phyloP scores from a whole-genome alignment of 2,113 vertebrate species.

The Eupsittula cactorum region DNA sequence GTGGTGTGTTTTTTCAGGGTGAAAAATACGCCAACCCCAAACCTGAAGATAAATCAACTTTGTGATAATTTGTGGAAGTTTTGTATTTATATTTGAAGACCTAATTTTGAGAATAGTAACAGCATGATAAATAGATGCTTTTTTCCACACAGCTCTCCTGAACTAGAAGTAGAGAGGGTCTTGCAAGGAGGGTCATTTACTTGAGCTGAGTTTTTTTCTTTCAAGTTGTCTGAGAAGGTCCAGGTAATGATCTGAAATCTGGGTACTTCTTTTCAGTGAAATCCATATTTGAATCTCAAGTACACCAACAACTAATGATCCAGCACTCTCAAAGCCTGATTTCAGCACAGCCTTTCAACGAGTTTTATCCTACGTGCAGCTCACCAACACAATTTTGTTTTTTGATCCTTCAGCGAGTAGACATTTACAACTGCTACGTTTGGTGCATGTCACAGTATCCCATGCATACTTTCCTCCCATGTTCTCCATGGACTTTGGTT shows the following conservation, averaged over 20 bases:
- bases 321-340: not conserved
- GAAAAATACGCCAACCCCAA: not conserved
- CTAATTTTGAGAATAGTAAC: not conserved
- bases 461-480: accelerated
- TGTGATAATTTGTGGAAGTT: not conserved
- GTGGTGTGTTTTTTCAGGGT: not conserved
- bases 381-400: not conserved
- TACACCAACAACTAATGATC: not conserved
- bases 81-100: not conserved
- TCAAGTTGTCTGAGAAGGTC: not conserved
- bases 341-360: not conserved
- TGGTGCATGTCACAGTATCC: accelerated
- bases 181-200: not conserved
- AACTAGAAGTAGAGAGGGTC: not conserved
- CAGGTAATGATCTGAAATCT: not conserved
- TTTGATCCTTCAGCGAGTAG: not conserved
- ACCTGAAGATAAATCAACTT: not conserved
- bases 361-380: not conserved
- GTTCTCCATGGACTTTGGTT: accelerated
- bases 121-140: not conserved
- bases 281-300: not conserved
- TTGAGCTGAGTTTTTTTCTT: not conserved
- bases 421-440: not conserved
- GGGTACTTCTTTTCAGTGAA: not conserved
- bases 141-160: not conserved